phyloP scores from a whole-genome alignment of 2,888 invertebrate species.

The Chesias legatella region DNA sequence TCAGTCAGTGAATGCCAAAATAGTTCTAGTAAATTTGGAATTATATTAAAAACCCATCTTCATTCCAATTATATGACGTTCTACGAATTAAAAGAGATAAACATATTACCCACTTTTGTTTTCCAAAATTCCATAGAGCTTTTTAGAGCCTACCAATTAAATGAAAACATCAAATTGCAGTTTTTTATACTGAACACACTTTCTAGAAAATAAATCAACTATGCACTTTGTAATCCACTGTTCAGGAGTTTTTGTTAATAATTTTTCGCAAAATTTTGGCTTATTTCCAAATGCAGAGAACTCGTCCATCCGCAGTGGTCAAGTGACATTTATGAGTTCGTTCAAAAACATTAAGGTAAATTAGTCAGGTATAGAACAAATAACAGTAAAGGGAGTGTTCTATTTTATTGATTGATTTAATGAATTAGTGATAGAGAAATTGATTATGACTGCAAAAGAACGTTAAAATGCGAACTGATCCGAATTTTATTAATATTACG shows the following conservation, averaged over 20 bases:
- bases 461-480: too few species aligned
- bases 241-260: slow-evolving; percentile 21
- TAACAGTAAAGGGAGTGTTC: too few species aligned
- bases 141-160: background rate
- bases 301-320: slow-evolving; percentile 33
- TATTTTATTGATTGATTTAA: too few species aligned
- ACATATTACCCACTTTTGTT: too few species aligned
- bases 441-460: too few species aligned
- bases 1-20: background rate
- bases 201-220: slow-evolving; percentile 17
- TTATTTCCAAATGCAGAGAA: slow-evolving; percentile 42
- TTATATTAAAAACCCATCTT: too few species aligned
- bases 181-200: slow-evolving; percentile 3
- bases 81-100: too few species aligned
- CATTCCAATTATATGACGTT: too few species aligned
- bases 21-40: background rate
- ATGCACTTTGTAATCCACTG: slow-evolving; percentile 34
- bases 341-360: background rate
- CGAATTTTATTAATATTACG: too few species aligned
- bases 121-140: too few species aligned
- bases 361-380: too few species aligned
- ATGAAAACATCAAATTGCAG: background rate
- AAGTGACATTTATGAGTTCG: slow-evolving; percentile 23
- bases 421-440: too few species aligned
- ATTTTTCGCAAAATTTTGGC: slow-evolving; percentile 38